Evolutionary conservation across 2,888 invertebrate species (phyloP).

Genomic region (Mesorhabditis belari): DNA sequence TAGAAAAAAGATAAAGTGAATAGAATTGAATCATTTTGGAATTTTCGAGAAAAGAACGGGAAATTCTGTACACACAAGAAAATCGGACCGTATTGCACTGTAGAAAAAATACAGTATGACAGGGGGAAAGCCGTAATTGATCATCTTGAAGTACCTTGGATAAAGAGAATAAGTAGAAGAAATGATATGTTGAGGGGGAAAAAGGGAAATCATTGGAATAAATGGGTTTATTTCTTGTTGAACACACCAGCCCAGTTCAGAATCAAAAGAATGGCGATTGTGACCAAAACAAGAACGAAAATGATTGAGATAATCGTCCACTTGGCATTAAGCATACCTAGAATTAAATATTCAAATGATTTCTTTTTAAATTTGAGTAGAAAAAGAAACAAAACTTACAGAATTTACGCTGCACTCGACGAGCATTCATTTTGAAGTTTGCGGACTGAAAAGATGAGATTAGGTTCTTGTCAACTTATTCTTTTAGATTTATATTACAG

Average conservation of each 20-base stretch:
- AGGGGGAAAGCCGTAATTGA: no score
- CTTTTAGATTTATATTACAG: neutral
- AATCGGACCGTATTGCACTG: no score
- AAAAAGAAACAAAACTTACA: no score
- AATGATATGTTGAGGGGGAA: neutral
- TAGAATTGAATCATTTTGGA: no score
- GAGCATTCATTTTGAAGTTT: conserved; percentile 44
- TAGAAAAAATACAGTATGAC: no score
- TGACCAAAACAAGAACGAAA: conserved; percentile 13
- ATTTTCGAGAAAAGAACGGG: no score
- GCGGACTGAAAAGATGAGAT: conserved; percentile 16
- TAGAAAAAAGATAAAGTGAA: no score
- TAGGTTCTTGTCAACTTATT: neutral
- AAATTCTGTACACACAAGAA: no score
- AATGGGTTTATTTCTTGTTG: conserved; percentile 12
- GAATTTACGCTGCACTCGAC: conserved; percentile 46
- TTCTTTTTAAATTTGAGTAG: no score
- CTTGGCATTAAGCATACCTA: conserved; percentile 44
- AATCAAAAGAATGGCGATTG: conserved; percentile 16
- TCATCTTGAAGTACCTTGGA: no score
- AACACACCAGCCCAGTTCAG: conserved; percentile 15
- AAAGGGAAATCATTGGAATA: neutral
- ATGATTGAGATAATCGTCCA: conserved; percentile 43
- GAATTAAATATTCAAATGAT: no score
- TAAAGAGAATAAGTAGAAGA: no score